Evolutionary conservation across 2,113 vertebrate species (phyloP).

Genomic region (Coracopsis vasa): DNA sequence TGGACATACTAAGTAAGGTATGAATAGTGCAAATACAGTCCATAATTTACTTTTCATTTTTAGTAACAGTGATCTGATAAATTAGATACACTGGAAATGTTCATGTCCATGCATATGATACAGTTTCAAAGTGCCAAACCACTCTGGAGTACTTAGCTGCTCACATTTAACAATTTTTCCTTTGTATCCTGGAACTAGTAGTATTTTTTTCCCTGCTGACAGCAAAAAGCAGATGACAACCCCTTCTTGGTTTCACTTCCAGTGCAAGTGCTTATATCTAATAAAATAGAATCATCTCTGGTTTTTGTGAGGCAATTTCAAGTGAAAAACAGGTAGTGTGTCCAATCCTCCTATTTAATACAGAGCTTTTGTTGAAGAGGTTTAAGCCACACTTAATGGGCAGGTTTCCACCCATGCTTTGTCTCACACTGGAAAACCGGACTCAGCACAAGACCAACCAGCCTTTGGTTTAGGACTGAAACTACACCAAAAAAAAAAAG

Average conservation of each 20-base stretch:
- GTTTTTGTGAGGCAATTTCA: neutral
- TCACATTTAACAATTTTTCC: neutral
- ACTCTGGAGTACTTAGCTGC: neutral
- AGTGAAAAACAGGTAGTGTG: neutral
- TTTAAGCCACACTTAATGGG: neutral
- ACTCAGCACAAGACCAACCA: neutral
- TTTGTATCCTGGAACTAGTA: neutral
- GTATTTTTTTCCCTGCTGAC: neutral
- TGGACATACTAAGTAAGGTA: neutral
- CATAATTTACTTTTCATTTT: slow-evolving; percentile 16
- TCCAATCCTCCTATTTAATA: neutral
- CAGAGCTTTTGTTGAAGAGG: neutral
- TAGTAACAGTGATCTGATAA: neutral
- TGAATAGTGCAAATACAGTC: neutral
- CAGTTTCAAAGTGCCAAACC: neutral
- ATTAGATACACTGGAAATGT: neutral
- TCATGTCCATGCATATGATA: neutral
- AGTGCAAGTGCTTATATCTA: neutral
- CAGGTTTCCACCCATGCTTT: neutral
- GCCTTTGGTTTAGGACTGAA: neutral
- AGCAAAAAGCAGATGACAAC: neutral
- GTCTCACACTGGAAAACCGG: neutral
- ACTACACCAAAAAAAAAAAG: neutral
- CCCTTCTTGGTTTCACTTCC: neutral
- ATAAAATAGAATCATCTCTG: neutral